Evolutionary conservation across 2,888 invertebrate genomes (phyloP).

Genomic region (Conistra vaccinii): DNA sequence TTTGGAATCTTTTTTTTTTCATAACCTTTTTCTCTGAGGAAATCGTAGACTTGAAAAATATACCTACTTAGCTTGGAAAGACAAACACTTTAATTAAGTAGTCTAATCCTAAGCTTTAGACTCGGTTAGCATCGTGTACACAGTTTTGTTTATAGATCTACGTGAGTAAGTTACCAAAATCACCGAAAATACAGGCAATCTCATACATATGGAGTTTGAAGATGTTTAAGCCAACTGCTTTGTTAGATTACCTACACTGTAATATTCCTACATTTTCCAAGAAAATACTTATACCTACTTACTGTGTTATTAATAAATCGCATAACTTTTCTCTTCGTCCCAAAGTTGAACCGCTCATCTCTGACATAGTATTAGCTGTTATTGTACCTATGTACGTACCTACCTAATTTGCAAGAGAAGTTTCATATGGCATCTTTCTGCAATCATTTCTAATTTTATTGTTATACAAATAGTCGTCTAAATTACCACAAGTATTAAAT

Average conservation of each 20-base stretch:
- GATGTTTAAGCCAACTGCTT: constrained; percentile 19
- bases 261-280: background rate
- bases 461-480: constrained; percentile 18
- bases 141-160: constrained; percentile 24
- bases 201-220: constrained; percentile 23
- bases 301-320: background rate
- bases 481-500: constrained; percentile 35
- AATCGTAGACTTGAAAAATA: background rate
- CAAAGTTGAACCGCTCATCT: no score
- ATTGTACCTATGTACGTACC: background rate
- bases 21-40: no score
- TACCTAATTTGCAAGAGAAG: background rate
- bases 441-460: constrained; percentile 3
- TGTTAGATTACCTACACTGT: background rate
- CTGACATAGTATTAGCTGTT: background rate
- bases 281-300: background rate
- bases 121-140: background rate
- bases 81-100: constrained; percentile 14
- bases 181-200: constrained; percentile 30
- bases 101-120: constrained; percentile 10
- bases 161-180: constrained; percentile 34
- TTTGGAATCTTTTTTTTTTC: no score
- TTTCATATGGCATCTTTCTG: background rate
- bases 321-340: background rate
- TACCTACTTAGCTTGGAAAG: background rate